Percentiles rank a stretch among this genome's conserved stretches.
phyloP scores from a whole-genome alignment of 2,888 invertebrate species.

The Callyntrura guangdongensis region DNA sequence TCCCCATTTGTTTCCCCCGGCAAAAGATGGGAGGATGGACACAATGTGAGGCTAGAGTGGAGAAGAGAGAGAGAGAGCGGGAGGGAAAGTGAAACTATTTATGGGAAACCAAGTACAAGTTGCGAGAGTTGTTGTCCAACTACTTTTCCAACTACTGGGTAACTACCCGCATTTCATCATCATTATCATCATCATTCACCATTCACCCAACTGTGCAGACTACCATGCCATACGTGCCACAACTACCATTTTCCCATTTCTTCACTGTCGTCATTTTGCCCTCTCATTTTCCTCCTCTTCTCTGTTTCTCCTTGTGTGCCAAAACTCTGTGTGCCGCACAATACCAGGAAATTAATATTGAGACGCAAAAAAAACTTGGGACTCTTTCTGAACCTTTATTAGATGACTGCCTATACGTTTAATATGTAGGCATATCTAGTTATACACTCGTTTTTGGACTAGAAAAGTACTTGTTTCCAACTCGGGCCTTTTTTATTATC shows the following conservation, averaged over 20 bases:
- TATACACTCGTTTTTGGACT: too few species aligned
- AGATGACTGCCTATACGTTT: too few species aligned
- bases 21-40: neutral
- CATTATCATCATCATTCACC: constrained; percentile 18
- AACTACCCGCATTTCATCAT: constrained; percentile 56
- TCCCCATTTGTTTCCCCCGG: neutral
- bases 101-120: neutral
- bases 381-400: too few species aligned
- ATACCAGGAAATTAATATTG: neutral
- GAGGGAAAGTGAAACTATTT: constrained; percentile 20
- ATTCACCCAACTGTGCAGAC: neutral
- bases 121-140: neutral
- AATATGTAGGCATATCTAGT: too few species aligned
- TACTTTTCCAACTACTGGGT: neutral
- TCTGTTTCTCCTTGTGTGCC: neutral
- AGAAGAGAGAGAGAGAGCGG: too few species aligned
- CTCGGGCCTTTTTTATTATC: neutral
- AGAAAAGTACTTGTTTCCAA: neutral
- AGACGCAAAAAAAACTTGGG: neutral
- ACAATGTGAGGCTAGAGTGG: too few species aligned
- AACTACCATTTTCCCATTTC: constrained; percentile 14
- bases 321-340: neutral
- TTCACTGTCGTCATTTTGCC: constrained; percentile 34
- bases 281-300: neutral
- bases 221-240: constrained; percentile 22